Conservation (phyloP, 1,140 invertebrate species). For the Sycophila sp. region DNA sequence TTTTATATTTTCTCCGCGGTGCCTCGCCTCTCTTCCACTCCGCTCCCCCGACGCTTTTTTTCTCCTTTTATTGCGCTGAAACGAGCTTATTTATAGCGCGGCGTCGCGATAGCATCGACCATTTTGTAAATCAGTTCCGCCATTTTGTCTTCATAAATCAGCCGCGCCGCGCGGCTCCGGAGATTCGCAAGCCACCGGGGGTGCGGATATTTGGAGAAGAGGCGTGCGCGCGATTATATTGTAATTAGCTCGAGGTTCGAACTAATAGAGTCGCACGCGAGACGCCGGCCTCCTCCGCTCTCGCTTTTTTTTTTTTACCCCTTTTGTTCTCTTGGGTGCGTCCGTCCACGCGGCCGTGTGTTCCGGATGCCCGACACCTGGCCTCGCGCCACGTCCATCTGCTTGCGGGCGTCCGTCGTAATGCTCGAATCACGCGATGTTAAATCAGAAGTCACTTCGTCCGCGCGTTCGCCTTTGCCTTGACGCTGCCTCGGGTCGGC, state of each 20-base stretch:
- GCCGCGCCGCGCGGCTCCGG: conserved; percentile 13
- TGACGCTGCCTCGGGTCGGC: too few relatives aligned
- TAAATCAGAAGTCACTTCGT: conserved; percentile 49
- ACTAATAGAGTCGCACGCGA: conserved; percentile 61
- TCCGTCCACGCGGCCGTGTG: not conserved
- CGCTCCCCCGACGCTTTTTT: not conserved
- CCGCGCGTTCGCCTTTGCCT: not conserved
- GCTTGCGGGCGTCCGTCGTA: conserved; percentile 41
- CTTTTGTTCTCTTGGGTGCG: conserved; percentile 13
- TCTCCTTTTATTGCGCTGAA: conserved; percentile 4
- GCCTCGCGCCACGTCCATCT: conserved; percentile 41
- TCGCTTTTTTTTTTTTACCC: not conserved
- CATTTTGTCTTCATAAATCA: conserved; percentile 64
- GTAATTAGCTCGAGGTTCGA: conserved; percentile 62
- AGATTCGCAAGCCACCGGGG: not conserved
- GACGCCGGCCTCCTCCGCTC: conserved; percentile 38
- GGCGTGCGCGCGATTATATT: conserved; percentile 58
- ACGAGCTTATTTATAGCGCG: conserved; percentile 52
- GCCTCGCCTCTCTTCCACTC: not conserved
- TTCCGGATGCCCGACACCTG: conserved; percentile 24
- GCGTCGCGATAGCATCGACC: conserved; percentile 49
- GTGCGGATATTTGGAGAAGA: conserved; percentile 27
- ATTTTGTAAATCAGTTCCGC: conserved; percentile 66
- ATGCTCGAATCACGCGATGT: conserved; percentile 50
- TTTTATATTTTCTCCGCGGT: not conserved